Conservation (phyloP, 1,140 invertebrate genomes). For the Drosophila burlai region DNA sequence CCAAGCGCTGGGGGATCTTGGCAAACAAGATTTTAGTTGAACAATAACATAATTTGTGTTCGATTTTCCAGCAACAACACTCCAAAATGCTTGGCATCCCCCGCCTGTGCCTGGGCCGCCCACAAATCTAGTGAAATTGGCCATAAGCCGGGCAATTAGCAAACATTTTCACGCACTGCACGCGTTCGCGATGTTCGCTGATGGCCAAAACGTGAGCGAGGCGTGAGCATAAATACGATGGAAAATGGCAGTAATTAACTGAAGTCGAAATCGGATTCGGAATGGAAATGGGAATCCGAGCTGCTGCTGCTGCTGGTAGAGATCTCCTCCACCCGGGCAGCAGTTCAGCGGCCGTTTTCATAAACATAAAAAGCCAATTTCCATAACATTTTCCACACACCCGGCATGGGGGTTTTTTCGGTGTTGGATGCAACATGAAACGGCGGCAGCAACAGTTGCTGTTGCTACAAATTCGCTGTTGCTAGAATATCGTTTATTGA, state of each 20-base stretch:
- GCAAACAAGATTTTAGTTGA: constrained; percentile 31
- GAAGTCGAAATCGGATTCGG: constrained; percentile 46
- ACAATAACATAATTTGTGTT: constrained; percentile 51
- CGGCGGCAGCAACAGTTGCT: constrained; percentile 58
- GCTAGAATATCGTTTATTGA: constrained; percentile 80
- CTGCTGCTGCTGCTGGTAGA: not conserved
- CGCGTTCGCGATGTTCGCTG: constrained; percentile 48
- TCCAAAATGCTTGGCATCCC: not conserved
- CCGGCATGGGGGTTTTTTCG: constrained; percentile 7
- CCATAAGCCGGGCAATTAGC: constrained; percentile 77
- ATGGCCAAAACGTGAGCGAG: constrained; percentile 81
- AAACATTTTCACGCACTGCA: constrained; percentile 74
- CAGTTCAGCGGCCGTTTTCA: constrained; percentile 70
- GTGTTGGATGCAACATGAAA: constrained; percentile 62
- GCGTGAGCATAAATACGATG: constrained; percentile 81
- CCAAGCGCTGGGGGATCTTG: not conserved
- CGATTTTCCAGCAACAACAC: constrained; percentile 7
- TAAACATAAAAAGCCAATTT: constrained; percentile 84
- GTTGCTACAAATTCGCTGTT: constrained; percentile 71
- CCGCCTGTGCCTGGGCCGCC: constrained; percentile 17
- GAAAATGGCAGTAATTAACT: constrained; percentile 81
- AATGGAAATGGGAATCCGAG: constrained; percentile 46
- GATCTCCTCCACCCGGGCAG: not conserved
- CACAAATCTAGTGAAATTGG: constrained; percentile 66
- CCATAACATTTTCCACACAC: constrained; percentile 74